Percentiles rank a stretch among this genome's conserved stretches.
Evolutionary conservation across 2,888 invertebrate genomes (phyloP).

Genomic region (Campoletis raptor): DNA sequence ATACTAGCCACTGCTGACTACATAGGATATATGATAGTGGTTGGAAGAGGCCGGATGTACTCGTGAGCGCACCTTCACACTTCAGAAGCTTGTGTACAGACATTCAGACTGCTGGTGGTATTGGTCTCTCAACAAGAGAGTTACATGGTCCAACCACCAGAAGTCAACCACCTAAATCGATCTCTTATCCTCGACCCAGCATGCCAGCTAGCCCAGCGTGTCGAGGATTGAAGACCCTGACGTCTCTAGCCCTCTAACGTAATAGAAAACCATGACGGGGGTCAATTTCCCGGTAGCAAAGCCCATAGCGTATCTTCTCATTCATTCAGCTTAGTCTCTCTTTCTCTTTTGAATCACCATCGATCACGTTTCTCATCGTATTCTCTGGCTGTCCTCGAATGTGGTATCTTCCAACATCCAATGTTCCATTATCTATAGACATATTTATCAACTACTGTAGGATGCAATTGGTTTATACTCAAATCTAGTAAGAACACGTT

Average conservation of each 20-base stretch:
- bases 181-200: slow-evolving; percentile 65
- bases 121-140: slow-evolving; percentile 23
- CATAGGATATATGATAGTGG: slow-evolving; percentile 32
- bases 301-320: slow-evolving; percentile 44
- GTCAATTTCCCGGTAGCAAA: slow-evolving; percentile 76
- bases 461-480: slow-evolving; percentile 5
- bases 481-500: background rate
- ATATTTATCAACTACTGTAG: background rate
- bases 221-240: slow-evolving; percentile 62
- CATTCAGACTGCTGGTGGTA: slow-evolving; percentile 12
- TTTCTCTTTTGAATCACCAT: slow-evolving; percentile 60
- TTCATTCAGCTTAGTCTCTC: slow-evolving; percentile 44
- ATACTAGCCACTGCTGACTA: slow-evolving; percentile 16
- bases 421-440: slow-evolving; percentile 20
- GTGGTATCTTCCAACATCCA: slow-evolving; percentile 33
- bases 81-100: slow-evolving; percentile 48
- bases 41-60: slow-evolving; percentile 59
- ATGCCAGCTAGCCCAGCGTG: slow-evolving; percentile 56
- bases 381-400: slow-evolving; percentile 49
- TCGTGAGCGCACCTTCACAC: slow-evolving; percentile 59
- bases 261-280: slow-evolving; percentile 81
- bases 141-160: slow-evolving; percentile 38
- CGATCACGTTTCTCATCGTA: slow-evolving; percentile 60
- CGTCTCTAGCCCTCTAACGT: slow-evolving; percentile 66
- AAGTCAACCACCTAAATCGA: slow-evolving; percentile 68